These are phyloP conservation scores for Drosophila varians DNA, from an alignment of 1,140 invertebrate genomes.

Conservation along the genomic window DNA sequence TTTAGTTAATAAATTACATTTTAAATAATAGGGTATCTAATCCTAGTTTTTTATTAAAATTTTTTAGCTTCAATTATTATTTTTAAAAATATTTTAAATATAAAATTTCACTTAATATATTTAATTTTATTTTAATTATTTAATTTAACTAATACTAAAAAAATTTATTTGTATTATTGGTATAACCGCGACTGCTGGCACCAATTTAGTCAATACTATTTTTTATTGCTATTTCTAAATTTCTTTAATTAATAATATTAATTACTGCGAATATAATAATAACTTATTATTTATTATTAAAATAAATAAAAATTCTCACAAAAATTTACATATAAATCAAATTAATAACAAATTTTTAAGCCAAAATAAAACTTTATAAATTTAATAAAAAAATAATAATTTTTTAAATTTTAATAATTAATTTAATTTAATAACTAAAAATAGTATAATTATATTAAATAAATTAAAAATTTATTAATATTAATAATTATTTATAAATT, in stretches of 20 bases:
- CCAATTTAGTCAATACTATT: conserved; percentile 66
- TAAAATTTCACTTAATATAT: conserved; percentile 72
- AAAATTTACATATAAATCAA: conserved; percentile 77
- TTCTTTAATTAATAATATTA: conserved; percentile 82
- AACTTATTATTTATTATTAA: conserved; percentile 40
- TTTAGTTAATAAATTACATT: conserved; percentile 54
- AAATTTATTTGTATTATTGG: conserved; percentile 58
- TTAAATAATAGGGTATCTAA: conserved; percentile 88
- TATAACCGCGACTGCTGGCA: conserved; percentile 71
- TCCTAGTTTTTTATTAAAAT: conserved; percentile 83
- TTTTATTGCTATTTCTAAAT: conserved; percentile 83
- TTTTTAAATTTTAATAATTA: conserved; percentile 1
- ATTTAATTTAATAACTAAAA: neutral
- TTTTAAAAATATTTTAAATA: conserved; percentile 45
- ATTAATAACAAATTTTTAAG: conserved; percentile 52
- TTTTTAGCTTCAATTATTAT: conserved; percentile 50
- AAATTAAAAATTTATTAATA: neutral
- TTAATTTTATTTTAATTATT: conserved; percentile 41
- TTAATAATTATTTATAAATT: neutral
- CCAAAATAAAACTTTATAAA: conserved; percentile 67
- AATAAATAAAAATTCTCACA: conserved; percentile 43
- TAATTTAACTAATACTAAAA: conserved; percentile 53
- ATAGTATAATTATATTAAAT: neutral
- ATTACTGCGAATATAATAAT: conserved; percentile 57
- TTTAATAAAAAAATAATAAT: conserved; percentile 9